Evolutionary conservation across 2,888 invertebrate genomes (phyloP), one percentile per base, ranked within the genome.

Genomic region (Branchipolynoe longqiensis): DNA sequence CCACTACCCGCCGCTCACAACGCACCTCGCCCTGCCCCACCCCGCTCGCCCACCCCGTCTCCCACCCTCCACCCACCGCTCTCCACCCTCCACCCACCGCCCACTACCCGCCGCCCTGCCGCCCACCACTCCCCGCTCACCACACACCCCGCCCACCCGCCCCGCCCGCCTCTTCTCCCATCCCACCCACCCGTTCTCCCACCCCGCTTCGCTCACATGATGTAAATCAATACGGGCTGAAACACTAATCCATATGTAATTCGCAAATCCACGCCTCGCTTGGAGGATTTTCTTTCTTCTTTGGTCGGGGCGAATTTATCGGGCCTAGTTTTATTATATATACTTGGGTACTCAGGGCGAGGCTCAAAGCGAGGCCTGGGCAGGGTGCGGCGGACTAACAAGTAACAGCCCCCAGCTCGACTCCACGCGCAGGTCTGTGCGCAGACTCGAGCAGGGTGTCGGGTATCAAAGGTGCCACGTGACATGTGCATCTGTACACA

Each of bases 201-300:
- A n/a, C 22, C 1, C 3, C 56, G n/a, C 3, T 12, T n/a, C 56
- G 22, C n/a, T 25, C 56, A n/a, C 18, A 14, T 14, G n/a, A 12
- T 31, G 14, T 4, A 25, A 38, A 69, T 69, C 69, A 69, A 69
- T 69, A 33, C 12, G 31, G 78, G 78, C 12, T 8, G n/a, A 28
- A 28, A 28, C 3, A 25, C 78, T 78, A 78, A 78, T 78, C 78
- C 78, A 54, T 78, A 78, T 78, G 78, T 78, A 78, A 78, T 78
- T n/a, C 78, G 28, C 25, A 48, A 41, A 78, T 78, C 78, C 78
- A 28, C 6, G 25, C 8, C 62, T 25, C 62, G 62, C n/a, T 12
- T n/a, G n/a, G n/a, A n/a, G n/a, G n/a, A n/a, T n/a, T n/a, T 62
- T 4, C 62, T 38, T 22, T 22, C 38, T n/a, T 48, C 48, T 78